These are phyloP conservation scores for Acromyrmex echinatior DNA, from an alignment of 1,140 invertebrate species.

Conservation along the genomic window DNA sequence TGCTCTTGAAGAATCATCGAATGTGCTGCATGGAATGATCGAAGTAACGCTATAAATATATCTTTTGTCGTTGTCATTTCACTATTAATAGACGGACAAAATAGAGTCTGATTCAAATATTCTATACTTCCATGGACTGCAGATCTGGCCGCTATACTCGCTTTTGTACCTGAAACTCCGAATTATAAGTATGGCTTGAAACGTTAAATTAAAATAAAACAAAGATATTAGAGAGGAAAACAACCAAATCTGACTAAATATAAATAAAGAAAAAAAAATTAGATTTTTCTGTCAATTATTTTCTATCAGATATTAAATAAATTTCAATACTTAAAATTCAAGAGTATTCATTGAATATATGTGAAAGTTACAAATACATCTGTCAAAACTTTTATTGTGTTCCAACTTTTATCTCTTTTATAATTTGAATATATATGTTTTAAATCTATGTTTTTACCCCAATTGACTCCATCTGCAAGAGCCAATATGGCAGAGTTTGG, in stretches of 20 bases:
- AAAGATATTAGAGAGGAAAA: neutral
- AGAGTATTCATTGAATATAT: neutral
- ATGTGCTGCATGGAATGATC: slow-evolving; percentile 96
- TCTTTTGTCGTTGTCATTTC: slow-evolving; percentile 86
- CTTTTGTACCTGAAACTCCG: slow-evolving; percentile 90
- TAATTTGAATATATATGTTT: neutral
- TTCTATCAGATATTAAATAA: neutral
- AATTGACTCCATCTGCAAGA: slow-evolving; percentile 97
- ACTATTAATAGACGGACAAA: slow-evolving; percentile 83
- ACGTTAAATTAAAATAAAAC: neutral
- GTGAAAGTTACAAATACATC: neutral
- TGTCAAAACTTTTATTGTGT: neutral
- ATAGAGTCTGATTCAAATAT: slow-evolving; percentile 93
- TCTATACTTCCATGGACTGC: slow-evolving; percentile 95
- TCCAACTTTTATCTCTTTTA: neutral
- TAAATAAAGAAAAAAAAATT: slow-evolving; percentile 8
- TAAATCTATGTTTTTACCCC: slow-evolving; percentile 89
- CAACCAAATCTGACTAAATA: neutral
- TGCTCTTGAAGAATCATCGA: slow-evolving; percentile 95
- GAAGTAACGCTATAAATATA: slow-evolving; percentile 92
- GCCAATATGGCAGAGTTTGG: slow-evolving; percentile 93
- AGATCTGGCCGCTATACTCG: slow-evolving; percentile 94
- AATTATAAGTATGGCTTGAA: neutral
- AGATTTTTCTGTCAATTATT: neutral
- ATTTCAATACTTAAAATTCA: neutral